A percentile compares a stretch with the other conserved stretches of the same genome.
These are phyloP conservation scores for Bombyx huttoni DNA, from an alignment of 2,888 invertebrate genomes.

Conservation along the genomic window DNA sequence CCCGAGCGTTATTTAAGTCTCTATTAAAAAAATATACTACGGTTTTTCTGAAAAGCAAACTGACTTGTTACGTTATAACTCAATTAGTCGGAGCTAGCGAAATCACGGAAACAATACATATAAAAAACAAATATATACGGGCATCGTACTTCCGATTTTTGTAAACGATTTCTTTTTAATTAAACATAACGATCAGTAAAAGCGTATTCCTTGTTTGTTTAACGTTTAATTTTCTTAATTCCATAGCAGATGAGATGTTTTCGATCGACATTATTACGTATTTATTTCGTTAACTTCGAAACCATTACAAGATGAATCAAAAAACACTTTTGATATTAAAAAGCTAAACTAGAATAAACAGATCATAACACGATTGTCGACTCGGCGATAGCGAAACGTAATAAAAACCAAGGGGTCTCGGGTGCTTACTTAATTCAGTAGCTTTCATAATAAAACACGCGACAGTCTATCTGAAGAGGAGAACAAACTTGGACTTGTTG, in stretches of 20 bases:
- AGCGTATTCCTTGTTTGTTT: too few species aligned
- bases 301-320: not conserved
- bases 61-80: conserved; percentile 39
- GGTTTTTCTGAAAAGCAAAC: conserved; percentile 39
- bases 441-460: conserved; percentile 59
- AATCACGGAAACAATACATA: too few species aligned
- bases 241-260: too few species aligned
- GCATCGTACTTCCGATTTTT: too few species aligned
- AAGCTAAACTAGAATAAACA: not conserved
- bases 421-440: conserved; percentile 55
- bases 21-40: conserved; percentile 26
- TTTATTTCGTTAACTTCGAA: too few species aligned
- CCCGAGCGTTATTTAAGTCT: conserved; percentile 20
- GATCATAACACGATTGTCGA: not conserved
- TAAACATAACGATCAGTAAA: too few species aligned
- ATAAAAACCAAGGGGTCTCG: conserved; percentile 24
- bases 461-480: conserved; percentile 57
- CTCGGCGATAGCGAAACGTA: conserved; percentile 19
- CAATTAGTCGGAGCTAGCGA: conserved; percentile 20
- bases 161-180: too few species aligned
- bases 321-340: not conserved
- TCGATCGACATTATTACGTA: too few species aligned
- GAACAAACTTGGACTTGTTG: conserved; percentile 67
- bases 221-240: too few species aligned
- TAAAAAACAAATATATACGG: not conserved